phyloP scores from a whole-genome alignment of 2,113 vertebrate genomes.

The Mobula birostris region DNA sequence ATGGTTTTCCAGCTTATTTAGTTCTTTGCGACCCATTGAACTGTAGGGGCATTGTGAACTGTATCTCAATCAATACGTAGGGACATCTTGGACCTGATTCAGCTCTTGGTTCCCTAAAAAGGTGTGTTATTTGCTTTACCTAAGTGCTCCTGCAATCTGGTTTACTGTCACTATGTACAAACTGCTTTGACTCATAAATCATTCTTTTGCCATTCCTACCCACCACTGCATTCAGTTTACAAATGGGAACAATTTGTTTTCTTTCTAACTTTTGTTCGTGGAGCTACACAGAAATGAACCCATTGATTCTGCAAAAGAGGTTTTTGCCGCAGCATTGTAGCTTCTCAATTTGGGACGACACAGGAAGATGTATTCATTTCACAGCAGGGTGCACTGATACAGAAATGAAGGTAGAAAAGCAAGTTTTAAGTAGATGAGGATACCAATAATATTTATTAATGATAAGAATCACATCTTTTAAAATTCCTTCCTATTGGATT shows the following conservation, averaged over 20 bases:
- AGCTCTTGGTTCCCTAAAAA: slow-evolving; percentile 50
- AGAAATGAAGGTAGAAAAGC: background rate
- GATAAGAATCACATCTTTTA: background rate
- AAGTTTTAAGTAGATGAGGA: background rate
- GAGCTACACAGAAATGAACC: background rate
- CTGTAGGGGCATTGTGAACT: background rate
- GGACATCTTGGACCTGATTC: slow-evolving; percentile 35
- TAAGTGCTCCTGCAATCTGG: slow-evolving; percentile 47
- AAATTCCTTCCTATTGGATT: slow-evolving; percentile 51
- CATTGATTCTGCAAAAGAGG: slow-evolving; percentile 3
- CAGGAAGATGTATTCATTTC: background rate
- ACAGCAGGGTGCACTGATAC: background rate
- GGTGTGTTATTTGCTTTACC: slow-evolving; percentile 55
- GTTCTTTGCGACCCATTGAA: slow-evolving; percentile 1
- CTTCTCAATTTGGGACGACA: background rate
- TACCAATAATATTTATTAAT: background rate
- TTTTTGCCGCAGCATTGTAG: background rate
- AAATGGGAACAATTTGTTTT: slow-evolving; percentile 26
- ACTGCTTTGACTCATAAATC: slow-evolving; percentile 53
- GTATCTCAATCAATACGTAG: slow-evolving; percentile 10
- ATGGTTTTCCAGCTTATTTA: background rate
- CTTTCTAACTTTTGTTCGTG: background rate
- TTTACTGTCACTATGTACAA: slow-evolving; percentile 53
- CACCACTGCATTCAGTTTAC: slow-evolving; percentile 38
- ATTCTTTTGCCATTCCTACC: slow-evolving; percentile 44